phyloP scores from a whole-genome alignment of 2,797 vertebrate genomes.

The Liasis olivaceus region DNA sequence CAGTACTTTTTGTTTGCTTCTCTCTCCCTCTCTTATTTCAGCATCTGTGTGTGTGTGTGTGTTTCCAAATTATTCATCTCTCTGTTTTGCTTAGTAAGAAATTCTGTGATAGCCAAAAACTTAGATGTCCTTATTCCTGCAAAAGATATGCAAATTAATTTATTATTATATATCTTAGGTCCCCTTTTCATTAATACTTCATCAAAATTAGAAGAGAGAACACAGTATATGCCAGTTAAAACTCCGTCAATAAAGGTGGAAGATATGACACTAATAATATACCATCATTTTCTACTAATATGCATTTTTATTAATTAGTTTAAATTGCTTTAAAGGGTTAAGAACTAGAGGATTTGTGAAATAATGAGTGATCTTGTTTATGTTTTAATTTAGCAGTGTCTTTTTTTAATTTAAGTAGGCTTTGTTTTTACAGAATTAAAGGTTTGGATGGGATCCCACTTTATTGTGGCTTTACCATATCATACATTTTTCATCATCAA shows the following conservation, averaged over 20 bases:
- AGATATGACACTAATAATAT: background rate
- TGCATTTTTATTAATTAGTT: background rate
- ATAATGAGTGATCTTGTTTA: background rate
- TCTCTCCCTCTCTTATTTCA: background rate
- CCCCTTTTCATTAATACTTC: background rate
- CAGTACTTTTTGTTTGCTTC: background rate
- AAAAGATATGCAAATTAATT: background rate
- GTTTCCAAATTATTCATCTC: background rate
- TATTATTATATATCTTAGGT: background rate
- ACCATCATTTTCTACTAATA: background rate
- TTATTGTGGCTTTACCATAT: conserved; percentile 20
- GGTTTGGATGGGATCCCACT: background rate
- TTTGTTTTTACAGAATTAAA: conserved; percentile 30
- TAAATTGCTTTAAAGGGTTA: background rate
- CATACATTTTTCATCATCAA: conserved; percentile 32
- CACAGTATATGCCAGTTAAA: background rate
- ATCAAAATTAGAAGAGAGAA: background rate
- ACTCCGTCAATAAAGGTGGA: background rate
- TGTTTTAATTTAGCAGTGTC: conserved; percentile 7
- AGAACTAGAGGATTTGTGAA: background rate
- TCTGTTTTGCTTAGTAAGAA: background rate
- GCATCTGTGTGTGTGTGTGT: background rate
- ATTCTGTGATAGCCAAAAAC: background rate
- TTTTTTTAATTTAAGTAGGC: conserved; percentile 8
- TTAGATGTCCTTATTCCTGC: background rate